These are phyloP conservation scores for Timema podura DNA, from an alignment of 2,888 invertebrate species.

Conservation along the genomic window DNA sequence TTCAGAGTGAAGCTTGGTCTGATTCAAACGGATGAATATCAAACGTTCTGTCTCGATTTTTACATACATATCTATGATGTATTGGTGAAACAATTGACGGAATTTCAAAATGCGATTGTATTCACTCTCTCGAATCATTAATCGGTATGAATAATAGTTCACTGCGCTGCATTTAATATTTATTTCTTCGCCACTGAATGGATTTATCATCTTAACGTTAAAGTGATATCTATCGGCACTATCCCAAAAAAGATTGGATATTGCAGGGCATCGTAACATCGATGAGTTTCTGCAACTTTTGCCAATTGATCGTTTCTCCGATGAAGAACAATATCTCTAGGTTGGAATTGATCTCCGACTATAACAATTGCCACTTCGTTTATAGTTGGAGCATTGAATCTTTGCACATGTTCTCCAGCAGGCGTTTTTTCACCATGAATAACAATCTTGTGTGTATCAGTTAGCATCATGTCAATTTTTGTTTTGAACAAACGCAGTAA, in stretches of 20 bases:
- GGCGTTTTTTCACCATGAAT: slow-evolving; percentile 13
- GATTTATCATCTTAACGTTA: slow-evolving; percentile 12
- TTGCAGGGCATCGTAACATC: slow-evolving; percentile 28
- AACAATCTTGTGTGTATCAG: slow-evolving; percentile 19
- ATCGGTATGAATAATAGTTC: slow-evolving; percentile 17
- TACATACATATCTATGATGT: slow-evolving; percentile 35
- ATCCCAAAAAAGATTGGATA: slow-evolving; percentile 37
- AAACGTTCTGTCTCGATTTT: slow-evolving; percentile 34
- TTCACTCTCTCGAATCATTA: slow-evolving; percentile 15
- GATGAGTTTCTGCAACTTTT: slow-evolving; percentile 17
- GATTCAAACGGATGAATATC: slow-evolving; percentile 31
- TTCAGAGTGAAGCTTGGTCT: slow-evolving; percentile 30
- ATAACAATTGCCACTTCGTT: slow-evolving; percentile 19
- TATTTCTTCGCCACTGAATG: not conserved
- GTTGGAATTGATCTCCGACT: slow-evolving; percentile 19
- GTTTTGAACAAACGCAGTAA: slow-evolving; percentile 18
- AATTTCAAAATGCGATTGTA: slow-evolving; percentile 27
- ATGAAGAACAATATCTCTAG: slow-evolving; percentile 21
- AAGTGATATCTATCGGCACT: slow-evolving; percentile 20
- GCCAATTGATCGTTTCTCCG: slow-evolving; percentile 22
- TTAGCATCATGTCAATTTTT: slow-evolving; percentile 15
- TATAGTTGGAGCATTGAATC: slow-evolving; percentile 19
- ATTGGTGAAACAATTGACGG: slow-evolving; percentile 35
- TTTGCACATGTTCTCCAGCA: slow-evolving; percentile 5
- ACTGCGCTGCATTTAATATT: not conserved